Evolutionary conservation across 2,797 vertebrate species (phyloP), one percentile per base, ranked within the genome.

Genomic region (Trachops cirrhosus): DNA sequence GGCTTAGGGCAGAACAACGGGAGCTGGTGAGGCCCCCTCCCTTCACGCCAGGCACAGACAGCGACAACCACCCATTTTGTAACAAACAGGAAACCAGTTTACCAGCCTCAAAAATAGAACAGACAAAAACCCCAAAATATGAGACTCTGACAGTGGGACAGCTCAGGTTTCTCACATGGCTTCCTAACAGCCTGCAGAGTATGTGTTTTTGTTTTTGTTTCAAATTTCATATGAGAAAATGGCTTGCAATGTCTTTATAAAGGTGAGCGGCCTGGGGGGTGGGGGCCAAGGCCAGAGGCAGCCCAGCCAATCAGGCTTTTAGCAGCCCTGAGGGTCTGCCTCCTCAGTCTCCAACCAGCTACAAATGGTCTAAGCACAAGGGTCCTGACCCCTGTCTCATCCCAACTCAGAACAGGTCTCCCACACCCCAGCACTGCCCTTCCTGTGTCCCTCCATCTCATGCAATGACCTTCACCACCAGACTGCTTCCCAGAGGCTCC

Each of bases 51-150:
- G 59, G 97, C 94, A 91, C 39, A 41, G 95, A 93, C 94, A 3
- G 84, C 41, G 91, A 95, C 96, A 97, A 95, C 93, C 92, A 90
- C 97, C 92, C 86, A 6, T 91, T 94, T 96, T 90, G 97, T 93
- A 93, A 87, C 64, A 93, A 98, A 97, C 96, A 97, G 97, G 97
- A 98, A 98, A 95, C 97, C 86, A 89, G 19, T 9, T 86, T 93
- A 94, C 94, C 97, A 96, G 93, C 39, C 91, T 89, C 89, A 67
- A 98, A 98, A 94, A 80, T 97, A 98, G 95, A 97, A 97, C 74
- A 94, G 92, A 91, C 26, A 95, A 85, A 89, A 94, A 46, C 89
- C 97, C 95, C 50, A 62, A 94, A 75, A 82, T 78, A 79, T 52
- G 95, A 97, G 96, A 86, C 62, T 37, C 34, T 85, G 88, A 48